Evolutionary conservation across 1,140 invertebrate species (phyloP).

Genomic region (Drosophila auraria): DNA sequence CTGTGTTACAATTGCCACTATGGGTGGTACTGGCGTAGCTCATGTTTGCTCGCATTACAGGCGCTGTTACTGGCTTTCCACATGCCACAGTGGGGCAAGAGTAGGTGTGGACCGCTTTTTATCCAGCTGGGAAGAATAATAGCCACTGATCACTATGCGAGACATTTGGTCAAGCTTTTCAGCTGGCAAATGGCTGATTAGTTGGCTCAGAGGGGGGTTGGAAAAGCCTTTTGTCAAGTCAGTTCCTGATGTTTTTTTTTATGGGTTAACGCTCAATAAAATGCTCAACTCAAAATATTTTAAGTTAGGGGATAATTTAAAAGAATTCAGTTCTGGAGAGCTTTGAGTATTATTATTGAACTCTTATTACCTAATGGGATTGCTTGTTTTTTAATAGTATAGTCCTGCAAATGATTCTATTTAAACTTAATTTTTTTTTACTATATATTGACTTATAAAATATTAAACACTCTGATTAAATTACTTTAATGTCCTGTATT

Average conservation of each 20-base stretch:
- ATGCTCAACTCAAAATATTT: not conserved
- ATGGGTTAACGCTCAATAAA: not conserved
- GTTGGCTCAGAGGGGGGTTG: not conserved
- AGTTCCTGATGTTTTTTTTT: not conserved
- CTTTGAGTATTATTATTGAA: too few relatives aligned
- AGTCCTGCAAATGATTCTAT: too few relatives aligned
- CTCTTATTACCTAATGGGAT: too few relatives aligned
- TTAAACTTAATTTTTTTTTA: too few relatives aligned
- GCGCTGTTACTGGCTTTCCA: constrained; percentile 41
- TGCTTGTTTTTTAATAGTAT: too few relatives aligned
- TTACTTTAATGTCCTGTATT: too few relatives aligned
- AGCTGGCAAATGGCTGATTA: not conserved
- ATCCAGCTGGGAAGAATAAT: constrained; percentile 18
- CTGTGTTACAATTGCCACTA: constrained; percentile 15
- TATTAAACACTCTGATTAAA: too few relatives aligned
- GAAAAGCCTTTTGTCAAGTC: not conserved
- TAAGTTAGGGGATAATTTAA: not conserved
- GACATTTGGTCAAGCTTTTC: constrained; percentile 9
- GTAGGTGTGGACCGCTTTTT: constrained; percentile 5
- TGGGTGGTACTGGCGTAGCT: not conserved
- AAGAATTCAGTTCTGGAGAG: not conserved
- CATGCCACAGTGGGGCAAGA: constrained; percentile 45
- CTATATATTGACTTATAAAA: too few relatives aligned
- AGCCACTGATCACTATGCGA: constrained; percentile 24
- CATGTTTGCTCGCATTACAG: constrained; percentile 10